These are phyloP conservation scores for Schrankia costaestrigalis DNA, from an alignment of 2,888 invertebrate species.

Conservation along the genomic window DNA sequence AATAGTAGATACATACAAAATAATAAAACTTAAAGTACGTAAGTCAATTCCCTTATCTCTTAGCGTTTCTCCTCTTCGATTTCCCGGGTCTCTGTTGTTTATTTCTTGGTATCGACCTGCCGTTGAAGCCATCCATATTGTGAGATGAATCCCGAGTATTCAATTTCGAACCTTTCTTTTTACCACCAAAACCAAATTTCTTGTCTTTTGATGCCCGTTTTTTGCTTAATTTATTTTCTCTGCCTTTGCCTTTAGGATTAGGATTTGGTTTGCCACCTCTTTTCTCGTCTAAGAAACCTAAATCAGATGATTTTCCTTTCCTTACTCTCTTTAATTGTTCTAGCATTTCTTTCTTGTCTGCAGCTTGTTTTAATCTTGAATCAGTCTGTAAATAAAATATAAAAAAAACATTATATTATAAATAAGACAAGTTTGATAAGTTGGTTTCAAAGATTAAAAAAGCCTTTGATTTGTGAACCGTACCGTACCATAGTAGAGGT, in stretches of 20 bases:
- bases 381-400: conserved; percentile 82
- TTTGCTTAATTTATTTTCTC: conserved; percentile 60
- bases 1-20: not conserved
- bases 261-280: conserved; percentile 44
- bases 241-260: conserved; percentile 43
- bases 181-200: conserved; percentile 97
- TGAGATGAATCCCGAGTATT: conserved; percentile 91
- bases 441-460: too few relatives aligned
- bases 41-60: too few relatives aligned
- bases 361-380: conserved; percentile 89
- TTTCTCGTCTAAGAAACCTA: conserved; percentile 89
- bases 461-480: not conserved
- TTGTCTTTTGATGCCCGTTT: conserved; percentile 86
- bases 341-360: conserved; percentile 94
- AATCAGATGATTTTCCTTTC: conserved; percentile 89
- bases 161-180: conserved; percentile 92
- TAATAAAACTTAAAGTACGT: conserved; percentile 4
- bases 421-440: not conserved
- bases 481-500: not conserved
- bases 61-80: conserved; percentile 68
- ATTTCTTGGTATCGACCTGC: conserved; percentile 58
- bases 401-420: not conserved
- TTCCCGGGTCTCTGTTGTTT: conserved; percentile 80
- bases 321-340: conserved; percentile 96
- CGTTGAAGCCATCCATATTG: conserved; percentile 82